Evolutionary conservation across 2,888 invertebrate species (phyloP).

Genomic region (Eledona agricola): DNA sequence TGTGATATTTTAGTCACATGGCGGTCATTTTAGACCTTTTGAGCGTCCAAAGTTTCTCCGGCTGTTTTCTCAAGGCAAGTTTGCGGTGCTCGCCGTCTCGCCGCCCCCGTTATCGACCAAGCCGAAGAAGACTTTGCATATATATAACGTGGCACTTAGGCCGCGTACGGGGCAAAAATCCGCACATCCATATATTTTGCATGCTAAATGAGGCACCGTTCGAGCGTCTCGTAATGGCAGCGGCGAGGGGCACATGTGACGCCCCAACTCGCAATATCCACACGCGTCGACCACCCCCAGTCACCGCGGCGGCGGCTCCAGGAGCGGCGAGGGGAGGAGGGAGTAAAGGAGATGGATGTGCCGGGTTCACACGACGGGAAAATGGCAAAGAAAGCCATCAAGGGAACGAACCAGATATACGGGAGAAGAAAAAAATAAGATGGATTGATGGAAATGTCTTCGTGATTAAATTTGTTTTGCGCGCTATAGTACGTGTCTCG

Average conservation of each 20-base stretch:
- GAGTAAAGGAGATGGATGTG: constrained; percentile 46
- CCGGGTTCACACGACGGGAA: constrained; percentile 54
- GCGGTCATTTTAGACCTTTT: too few species aligned
- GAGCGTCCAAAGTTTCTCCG: too few species aligned
- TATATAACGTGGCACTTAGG: constrained; percentile 10
- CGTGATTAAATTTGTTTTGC: constrained; percentile 63
- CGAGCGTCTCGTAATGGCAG: constrained; percentile 58
- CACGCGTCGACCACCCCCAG: constrained; percentile 51
- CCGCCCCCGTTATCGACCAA: too few species aligned
- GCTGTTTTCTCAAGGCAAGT: too few species aligned
- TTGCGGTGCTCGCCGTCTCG: too few species aligned
- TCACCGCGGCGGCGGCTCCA: constrained; percentile 42
- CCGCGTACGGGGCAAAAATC: constrained; percentile 10
- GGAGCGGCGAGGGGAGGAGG: constrained; percentile 39
- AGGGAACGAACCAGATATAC: constrained; percentile 57
- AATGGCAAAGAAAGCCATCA: constrained; percentile 62
- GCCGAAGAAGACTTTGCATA: too few species aligned
- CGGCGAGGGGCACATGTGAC: constrained; percentile 51
- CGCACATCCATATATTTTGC: not conserved
- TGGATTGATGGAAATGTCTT: constrained; percentile 63
- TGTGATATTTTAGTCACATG: too few species aligned
- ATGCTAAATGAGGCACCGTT: not conserved
- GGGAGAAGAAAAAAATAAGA: constrained; percentile 58
- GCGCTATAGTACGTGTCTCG: constrained; percentile 58
- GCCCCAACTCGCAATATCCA: constrained; percentile 42